These are phyloP conservation scores for Selene dorsalis DNA, from an alignment of 2,797 vertebrate genomes.

Conservation along the genomic window DNA sequence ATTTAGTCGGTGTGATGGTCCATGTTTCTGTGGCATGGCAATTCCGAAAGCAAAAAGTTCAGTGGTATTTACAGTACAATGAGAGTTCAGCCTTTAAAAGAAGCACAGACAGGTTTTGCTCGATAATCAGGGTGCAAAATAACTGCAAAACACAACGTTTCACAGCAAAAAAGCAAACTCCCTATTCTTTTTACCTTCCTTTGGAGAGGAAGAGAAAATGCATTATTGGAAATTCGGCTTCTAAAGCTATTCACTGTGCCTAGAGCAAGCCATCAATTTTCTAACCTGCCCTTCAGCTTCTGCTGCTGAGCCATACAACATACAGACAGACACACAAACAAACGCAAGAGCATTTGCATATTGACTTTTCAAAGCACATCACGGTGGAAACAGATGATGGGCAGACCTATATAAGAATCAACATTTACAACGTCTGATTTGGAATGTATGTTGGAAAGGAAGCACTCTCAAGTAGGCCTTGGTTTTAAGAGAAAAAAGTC, in stretches of 20 bases:
- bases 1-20: constrained; percentile 8
- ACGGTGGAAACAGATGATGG: neutral
- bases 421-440: neutral
- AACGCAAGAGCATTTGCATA: constrained; percentile 1
- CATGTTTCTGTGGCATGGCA: neutral
- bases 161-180: constrained; percentile 43
- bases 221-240: constrained; percentile 55
- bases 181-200: constrained; percentile 35
- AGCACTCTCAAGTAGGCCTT: neutral
- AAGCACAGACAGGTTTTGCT: constrained; percentile 17
- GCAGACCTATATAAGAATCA: neutral
- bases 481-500: neutral
- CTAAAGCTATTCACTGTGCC: constrained; percentile 41
- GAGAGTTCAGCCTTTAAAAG: constrained; percentile 23
- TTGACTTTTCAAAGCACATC: neutral
- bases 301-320: constrained; percentile 20
- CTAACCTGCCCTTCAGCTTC: constrained; percentile 43
- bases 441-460: neutral
- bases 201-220: constrained; percentile 45
- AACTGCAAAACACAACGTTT: constrained; percentile 41
- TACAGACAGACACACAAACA: neutral
- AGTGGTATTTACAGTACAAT: neutral
- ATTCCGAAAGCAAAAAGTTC: constrained; percentile 9
- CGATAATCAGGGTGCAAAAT: constrained; percentile 33
- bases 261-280: constrained; percentile 53